Base-by-base conservation (phyloP, 2,113 vertebrate genomes). In the Ramphastos sulfuratus region DNA sequence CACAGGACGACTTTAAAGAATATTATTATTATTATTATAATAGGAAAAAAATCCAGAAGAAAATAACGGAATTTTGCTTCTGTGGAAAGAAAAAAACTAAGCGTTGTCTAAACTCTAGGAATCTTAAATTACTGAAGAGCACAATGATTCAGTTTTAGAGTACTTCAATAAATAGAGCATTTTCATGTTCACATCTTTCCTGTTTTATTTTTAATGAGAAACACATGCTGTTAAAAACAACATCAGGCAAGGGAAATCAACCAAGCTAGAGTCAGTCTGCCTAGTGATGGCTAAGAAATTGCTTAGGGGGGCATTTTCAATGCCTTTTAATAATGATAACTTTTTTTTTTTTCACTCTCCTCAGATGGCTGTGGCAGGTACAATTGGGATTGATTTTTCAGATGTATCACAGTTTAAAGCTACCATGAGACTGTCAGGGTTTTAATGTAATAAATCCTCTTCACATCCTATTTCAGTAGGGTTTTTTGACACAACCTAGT, bases 131-230 rank as follows among this genome's bases (percentile, higher is more conserved):
- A n/a, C 5, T n/a, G 23, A 78, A 55, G 39, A 76, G n/a, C 28
- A n/a, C 4, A 55, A 17, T 61, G 72, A 65, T 58, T 61, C 19
- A 33, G 0, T 87, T 76, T 71, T 82, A 30, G 37, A 69, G 5
- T 85, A 39, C 23, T 83, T 89, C 42, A 58, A 25, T 54, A 89
- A 74, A 83, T 30, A 55, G 7, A 74, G 12, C 12, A 25, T 71
- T 92, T 87, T 81, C 11, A 6, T 76, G 5, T 87, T 73, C 33
- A 4, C 70, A 31, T 79, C 16, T 67, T 19, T 10, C 5, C 16
- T 55, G 1, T 91, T 82, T 87, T 59, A 73, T 85, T 92, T 95
- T 81, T 92, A 75, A 67, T 65, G 58, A 91, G 31, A 27, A 95
- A 31, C 1, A 1, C 20, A 6, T 80, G 37, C 42, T 64, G 61